These are phyloP conservation scores for Steinernema carpocapsae DNA, from an alignment of 2,888 invertebrate species.

Conservation along the genomic window DNA sequence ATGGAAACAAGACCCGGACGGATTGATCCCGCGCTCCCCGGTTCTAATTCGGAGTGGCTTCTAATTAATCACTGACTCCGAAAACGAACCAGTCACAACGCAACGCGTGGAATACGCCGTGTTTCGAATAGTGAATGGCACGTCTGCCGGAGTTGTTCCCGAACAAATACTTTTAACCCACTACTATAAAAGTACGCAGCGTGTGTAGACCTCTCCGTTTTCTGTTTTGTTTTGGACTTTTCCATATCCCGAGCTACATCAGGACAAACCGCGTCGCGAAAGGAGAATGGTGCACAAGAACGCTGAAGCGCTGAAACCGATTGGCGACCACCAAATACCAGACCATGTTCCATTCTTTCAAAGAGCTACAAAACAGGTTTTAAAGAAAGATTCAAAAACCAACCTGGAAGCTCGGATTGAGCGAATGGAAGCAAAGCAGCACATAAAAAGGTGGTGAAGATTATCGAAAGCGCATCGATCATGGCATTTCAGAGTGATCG, in stretches of 20 bases:
- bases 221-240: background rate
- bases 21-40: background rate
- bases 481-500: slow-evolving; percentile 23
- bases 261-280: background rate
- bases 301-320: background rate
- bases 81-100: background rate
- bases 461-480: slow-evolving; percentile 9
- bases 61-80: slow-evolving; percentile 22
- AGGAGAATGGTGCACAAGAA: background rate
- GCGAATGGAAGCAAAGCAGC: background rate
- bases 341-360: too few relatives aligned
- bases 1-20: background rate
- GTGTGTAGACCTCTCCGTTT: background rate
- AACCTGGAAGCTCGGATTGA: slow-evolving; percentile 28
- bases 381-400: background rate
- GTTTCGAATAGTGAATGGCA: slow-evolving; percentile 11
- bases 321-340: background rate
- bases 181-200: background rate
- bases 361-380: background rate
- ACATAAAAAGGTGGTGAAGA: background rate
- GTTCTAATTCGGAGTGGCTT: background rate
- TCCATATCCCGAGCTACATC: background rate
- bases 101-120: background rate
- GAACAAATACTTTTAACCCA: background rate
- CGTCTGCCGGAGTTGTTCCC: background rate